Evolutionary conservation across 2,888 invertebrate species (phyloP).

Genomic region (Pandemis cinnamomeana): DNA sequence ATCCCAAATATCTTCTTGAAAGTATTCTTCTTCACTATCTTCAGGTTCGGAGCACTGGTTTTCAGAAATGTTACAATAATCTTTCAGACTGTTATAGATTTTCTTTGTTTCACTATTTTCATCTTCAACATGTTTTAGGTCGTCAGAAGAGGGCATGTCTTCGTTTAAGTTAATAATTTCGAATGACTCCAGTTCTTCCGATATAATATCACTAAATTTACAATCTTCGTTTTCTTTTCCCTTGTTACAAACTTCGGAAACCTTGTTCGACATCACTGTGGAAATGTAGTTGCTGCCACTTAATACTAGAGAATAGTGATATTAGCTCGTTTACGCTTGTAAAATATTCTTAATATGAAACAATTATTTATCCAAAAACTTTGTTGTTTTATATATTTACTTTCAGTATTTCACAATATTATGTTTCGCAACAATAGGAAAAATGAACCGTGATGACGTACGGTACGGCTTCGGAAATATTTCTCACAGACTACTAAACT

Average conservation of each 20-base stretch:
- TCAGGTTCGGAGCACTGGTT: neutral
- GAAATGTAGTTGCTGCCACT: neutral
- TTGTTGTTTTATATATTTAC: no score
- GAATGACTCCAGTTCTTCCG: slow-evolving; percentile 5
- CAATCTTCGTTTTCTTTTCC: neutral
- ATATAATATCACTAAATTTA: neutral
- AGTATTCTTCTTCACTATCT: neutral
- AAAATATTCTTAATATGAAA: neutral
- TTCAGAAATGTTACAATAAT: neutral
- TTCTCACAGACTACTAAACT: no score
- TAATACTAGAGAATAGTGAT: neutral
- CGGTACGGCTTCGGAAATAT: no score
- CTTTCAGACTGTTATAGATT: neutral
- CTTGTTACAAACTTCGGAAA: neutral
- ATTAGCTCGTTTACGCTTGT: neutral
- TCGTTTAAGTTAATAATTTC: neutral
- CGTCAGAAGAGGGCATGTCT: neutral
- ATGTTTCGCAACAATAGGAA: no score
- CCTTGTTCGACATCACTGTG: neutral
- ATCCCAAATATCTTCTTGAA: neutral
- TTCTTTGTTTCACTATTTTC: neutral
- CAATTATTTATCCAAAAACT: no score
- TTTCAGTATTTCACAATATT: no score
- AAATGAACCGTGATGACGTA: no score
- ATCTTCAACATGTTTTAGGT: neutral